Evolutionary conservation across 2,113 vertebrate species (phyloP).

Genomic region (Amblyopsis rosae): DNA sequence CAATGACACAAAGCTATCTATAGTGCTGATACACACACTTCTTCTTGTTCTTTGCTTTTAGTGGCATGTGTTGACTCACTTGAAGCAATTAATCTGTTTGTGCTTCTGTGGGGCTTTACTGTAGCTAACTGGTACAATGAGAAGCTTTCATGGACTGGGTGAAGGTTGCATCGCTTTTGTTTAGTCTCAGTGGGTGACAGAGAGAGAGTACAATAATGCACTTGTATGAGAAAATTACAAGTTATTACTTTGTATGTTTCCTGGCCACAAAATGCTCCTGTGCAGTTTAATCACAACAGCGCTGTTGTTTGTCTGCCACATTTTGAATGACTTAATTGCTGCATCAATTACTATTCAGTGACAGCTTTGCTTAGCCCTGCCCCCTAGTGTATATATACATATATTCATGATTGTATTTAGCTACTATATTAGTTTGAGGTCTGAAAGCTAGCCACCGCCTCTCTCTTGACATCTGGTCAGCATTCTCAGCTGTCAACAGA

Average conservation of each 20-base stretch:
- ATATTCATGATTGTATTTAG: background rate
- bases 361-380: too few relatives aligned
- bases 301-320: too few relatives aligned
- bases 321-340: too few relatives aligned
- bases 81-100: too few relatives aligned
- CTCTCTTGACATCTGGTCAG: slow-evolving; percentile 50
- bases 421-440: slow-evolving; percentile 13
- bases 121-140: too few relatives aligned
- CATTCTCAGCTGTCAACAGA: slow-evolving; percentile 42
- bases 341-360: too few relatives aligned
- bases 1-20: background rate
- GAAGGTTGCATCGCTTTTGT: background rate
- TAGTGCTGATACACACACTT: too few relatives aligned
- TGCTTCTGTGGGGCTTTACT: too few relatives aligned
- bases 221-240: too few relatives aligned
- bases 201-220: background rate
- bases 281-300: too few relatives aligned
- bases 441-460: slow-evolving; percentile 34
- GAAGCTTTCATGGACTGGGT: background rate
- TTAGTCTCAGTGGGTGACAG: background rate
- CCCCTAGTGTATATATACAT: background rate
- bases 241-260: background rate
- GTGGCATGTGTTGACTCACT: too few relatives aligned
- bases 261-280: background rate
- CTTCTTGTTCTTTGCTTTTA: too few relatives aligned